A percentile compares a stretch with the other conserved stretches of the same genome.
These are phyloP conservation scores for Bombus breviceps DNA, from an alignment of 1,140 invertebrate species.

Conservation along the genomic window DNA sequence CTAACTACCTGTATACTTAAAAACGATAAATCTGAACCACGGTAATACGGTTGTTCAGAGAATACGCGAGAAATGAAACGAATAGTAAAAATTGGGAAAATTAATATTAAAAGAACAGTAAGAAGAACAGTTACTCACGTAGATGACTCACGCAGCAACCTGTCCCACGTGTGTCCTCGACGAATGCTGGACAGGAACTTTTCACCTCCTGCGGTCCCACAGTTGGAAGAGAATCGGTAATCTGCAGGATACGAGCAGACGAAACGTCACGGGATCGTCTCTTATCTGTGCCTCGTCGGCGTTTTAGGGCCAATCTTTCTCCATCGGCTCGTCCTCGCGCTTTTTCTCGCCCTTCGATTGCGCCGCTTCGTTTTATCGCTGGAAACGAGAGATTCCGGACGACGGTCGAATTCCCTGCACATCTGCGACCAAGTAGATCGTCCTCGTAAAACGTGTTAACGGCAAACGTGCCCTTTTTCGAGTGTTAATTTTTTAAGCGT, in stretches of 20 bases:
- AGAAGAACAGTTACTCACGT: not conserved
- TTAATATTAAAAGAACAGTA: too few relatives aligned
- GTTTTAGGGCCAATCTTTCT: constrained; percentile 56
- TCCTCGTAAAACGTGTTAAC: constrained; percentile 36
- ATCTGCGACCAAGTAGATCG: constrained; percentile 16
- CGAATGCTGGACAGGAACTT: constrained; percentile 15
- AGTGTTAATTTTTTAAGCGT: constrained; percentile 13
- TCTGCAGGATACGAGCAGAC: constrained; percentile 36
- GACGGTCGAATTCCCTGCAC: constrained; percentile 1
- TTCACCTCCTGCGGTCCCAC: not conserved
- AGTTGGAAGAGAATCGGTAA: constrained; percentile 23
- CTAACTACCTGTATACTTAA: not conserved
- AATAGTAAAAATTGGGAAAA: not conserved
- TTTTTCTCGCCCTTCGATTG: constrained; percentile 36
- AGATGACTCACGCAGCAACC: too few relatives aligned
- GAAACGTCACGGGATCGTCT: constrained; percentile 56
- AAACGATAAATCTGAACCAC: not conserved
- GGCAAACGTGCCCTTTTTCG: not conserved
- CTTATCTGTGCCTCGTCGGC: constrained; percentile 70
- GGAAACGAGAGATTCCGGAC: constrained; percentile 16
- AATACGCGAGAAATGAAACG: too few relatives aligned
- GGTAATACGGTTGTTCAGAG: not conserved
- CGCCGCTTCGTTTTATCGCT: constrained; percentile 39
- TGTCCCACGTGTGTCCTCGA: not conserved
- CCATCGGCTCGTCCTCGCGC: constrained; percentile 12